These are phyloP conservation scores for Ctenoplectra terminalis DNA, from an alignment of 1,140 invertebrate genomes.

Conservation along the genomic window DNA sequence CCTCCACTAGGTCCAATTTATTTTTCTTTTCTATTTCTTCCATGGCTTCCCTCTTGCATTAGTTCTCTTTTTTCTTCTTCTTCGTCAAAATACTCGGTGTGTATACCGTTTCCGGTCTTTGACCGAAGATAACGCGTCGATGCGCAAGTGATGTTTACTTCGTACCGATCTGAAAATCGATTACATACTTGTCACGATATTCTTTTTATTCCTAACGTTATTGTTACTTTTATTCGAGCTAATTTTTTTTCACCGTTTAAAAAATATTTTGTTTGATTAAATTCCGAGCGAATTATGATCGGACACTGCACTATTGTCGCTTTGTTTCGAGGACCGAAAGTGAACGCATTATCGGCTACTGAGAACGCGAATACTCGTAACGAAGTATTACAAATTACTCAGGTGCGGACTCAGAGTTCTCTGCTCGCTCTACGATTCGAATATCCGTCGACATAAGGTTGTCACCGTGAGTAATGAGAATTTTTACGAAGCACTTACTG, in stretches of 20 bases:
- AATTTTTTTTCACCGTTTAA: background rate
- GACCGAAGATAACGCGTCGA: background rate
- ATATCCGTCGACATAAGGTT: background rate
- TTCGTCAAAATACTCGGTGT: background rate
- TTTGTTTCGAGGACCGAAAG: background rate
- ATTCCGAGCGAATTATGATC: background rate
- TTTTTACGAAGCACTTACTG: too few species aligned
- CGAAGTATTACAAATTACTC: background rate
- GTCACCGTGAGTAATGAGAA: background rate
- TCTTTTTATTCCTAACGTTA: background rate
- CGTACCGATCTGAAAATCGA: background rate
- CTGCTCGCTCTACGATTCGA: background rate
- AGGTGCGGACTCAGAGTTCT: background rate
- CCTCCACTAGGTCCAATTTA: constrained; percentile 10
- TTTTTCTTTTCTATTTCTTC: background rate
- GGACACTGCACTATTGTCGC: background rate
- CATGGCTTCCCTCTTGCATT: background rate
- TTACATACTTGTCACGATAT: background rate
- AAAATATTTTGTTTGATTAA: background rate
- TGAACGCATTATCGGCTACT: background rate
- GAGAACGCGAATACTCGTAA: too few species aligned
- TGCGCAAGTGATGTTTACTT: background rate
- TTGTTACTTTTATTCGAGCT: background rate
- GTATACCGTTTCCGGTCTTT: background rate
- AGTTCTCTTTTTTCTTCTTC: background rate